Base-by-base conservation (phyloP, 2,797 vertebrate genomes). In the Loriculus beryllinus region DNA sequence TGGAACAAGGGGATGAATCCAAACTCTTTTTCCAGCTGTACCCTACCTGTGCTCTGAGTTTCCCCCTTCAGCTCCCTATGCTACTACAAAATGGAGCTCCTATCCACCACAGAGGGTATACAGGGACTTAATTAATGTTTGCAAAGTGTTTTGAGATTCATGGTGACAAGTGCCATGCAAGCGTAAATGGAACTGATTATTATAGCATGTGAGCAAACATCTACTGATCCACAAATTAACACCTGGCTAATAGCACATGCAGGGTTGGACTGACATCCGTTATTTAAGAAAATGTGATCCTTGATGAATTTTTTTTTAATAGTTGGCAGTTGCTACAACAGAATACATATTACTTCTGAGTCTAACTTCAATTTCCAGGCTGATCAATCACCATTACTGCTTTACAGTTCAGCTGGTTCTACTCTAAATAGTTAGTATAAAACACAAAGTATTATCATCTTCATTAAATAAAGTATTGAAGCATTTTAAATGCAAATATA, bases 401-500 rank as follows among this genome's bases (percentile, higher is more conserved):
- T 95, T 94, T 94, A 69, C 90, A 95, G 86, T 87, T 96, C 87
- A 94, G 88, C 84, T 95, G 22, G 64, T 96, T 94, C 86, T 51
- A 7, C 77, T 86, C 89, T 76, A 72, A 90, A 57, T 49, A 87
- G 86, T 92, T 83, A 65, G 82, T 59, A 60, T 78, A 82, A 92
- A 91, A 39, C 88, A 82, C 70, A 72, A 69, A 92, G 70, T 82
- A 33, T 82, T 86, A 74, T 86, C 74, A 43, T 91, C 91, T 90
- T 92, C 85, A 90, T 95, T 94, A 93, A 77, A 52, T 86, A 89
- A 87, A 93, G 91, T 93, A 64, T 8, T 64, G 82, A 82, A 81
- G 82, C 94, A 86, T 96, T 94, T 96, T n/a, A 90, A 95, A 95
- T 86, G 89, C 75, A 92, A 93, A 94, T 87, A 87, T 76, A 85